Evolutionary conservation across 2,797 vertebrate species (phyloP).

Genomic region (Microctenopoma lineatum): DNA sequence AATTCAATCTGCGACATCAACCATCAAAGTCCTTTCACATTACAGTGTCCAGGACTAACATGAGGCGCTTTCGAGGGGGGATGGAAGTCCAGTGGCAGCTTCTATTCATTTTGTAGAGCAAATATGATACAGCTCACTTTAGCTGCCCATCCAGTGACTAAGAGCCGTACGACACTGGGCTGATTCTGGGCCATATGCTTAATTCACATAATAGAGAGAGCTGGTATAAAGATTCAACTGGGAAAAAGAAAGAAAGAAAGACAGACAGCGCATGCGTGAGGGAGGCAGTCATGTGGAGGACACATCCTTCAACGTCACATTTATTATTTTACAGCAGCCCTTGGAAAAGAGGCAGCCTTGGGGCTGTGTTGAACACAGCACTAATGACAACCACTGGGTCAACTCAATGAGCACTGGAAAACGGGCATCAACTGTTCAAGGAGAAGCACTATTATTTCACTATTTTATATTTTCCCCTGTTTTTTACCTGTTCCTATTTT

Average conservation of each 20-base stretch:
- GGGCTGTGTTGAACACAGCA: slow-evolving; percentile 47
- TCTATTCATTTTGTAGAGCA: slow-evolving; percentile 80
- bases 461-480: background rate
- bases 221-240: slow-evolving; percentile 21
- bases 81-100: slow-evolving; percentile 59
- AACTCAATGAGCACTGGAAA: slow-evolving; percentile 43
- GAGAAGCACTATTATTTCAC: slow-evolving; percentile 38
- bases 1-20: slow-evolving; percentile 87
- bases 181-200: slow-evolving; percentile 53
- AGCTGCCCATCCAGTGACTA: slow-evolving; percentile 46
- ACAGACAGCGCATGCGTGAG: slow-evolving; percentile 1
- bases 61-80: slow-evolving; percentile 77
- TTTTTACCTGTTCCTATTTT: slow-evolving; percentile 37
- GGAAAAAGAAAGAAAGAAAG: slow-evolving; percentile 17
- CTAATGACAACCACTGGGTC: slow-evolving; percentile 63
- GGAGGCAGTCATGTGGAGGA: slow-evolving; percentile 69
- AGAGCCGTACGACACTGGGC: slow-evolving; percentile 19
- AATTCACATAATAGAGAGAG: slow-evolving; percentile 55
- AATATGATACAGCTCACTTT: slow-evolving; percentile 63
- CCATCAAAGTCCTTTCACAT: slow-evolving; percentile 85
- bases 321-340: slow-evolving; percentile 76
- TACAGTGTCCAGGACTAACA: slow-evolving; percentile 71
- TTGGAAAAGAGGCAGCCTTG: slow-evolving; percentile 61
- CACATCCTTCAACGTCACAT: slow-evolving; percentile 75
- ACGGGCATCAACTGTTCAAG: slow-evolving; percentile 57